These are phyloP conservation scores for Onychostoma macrolepis DNA, from an alignment of 2,113 vertebrate genomes.

Conservation along the genomic window DNA sequence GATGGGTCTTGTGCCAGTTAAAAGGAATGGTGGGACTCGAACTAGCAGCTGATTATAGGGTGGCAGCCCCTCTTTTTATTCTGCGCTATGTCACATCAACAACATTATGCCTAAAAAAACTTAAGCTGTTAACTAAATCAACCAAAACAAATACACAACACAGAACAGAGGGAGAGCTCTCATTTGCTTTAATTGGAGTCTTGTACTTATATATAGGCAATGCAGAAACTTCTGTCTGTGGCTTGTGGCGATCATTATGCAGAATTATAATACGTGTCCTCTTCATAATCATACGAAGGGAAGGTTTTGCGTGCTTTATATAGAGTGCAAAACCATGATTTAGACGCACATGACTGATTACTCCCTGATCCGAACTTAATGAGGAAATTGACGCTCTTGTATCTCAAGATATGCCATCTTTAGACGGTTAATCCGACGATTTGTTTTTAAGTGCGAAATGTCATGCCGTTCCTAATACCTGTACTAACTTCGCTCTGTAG, in stretches of 20 bases:
- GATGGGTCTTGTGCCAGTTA: constrained; percentile 45
- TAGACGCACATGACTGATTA: constrained; percentile 30
- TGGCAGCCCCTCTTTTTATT: constrained; percentile 47
- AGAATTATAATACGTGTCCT: constrained; percentile 26
- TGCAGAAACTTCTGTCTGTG: background rate
- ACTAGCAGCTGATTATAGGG: constrained; percentile 44
- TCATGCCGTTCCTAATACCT: background rate
- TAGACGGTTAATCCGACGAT: background rate
- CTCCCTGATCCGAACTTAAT: constrained; percentile 30
- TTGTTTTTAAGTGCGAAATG: constrained; percentile 26
- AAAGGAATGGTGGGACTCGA: constrained; percentile 48
- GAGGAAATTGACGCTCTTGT: constrained; percentile 20
- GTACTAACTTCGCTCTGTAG: background rate
- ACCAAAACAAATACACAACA: constrained; percentile 54
- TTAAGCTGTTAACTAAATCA: constrained; percentile 49
- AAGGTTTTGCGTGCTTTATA: constrained; percentile 20
- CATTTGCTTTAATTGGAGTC: constrained; percentile 20
- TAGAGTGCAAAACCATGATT: constrained; percentile 26
- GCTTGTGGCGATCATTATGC: constrained; percentile 13
- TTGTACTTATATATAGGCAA: background rate
- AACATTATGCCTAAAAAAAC: constrained; percentile 44
- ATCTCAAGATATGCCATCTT: constrained; percentile 6
- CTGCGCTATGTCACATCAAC: constrained; percentile 7
- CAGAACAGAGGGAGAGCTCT: constrained; percentile 15
- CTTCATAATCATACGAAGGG: constrained; percentile 34